Conservation (phyloP, 2,113 vertebrate species). For the Peromyscus polionotus region DNA sequence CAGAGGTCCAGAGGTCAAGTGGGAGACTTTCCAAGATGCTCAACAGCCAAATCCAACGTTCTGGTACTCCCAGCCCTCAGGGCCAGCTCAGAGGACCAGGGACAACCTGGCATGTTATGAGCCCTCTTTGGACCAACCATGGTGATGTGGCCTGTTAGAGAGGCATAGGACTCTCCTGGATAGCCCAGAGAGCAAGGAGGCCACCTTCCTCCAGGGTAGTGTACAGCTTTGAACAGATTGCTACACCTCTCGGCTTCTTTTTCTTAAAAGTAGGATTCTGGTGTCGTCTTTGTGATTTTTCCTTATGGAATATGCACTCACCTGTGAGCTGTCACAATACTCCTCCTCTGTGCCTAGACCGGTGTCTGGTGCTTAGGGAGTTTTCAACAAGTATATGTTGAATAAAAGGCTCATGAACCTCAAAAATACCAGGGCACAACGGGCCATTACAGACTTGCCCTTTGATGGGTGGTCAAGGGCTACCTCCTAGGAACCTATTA, state of each 20-base stretch:
- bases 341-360: background rate
- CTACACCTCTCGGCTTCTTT: constrained; percentile 6
- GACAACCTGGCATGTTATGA: background rate
- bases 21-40: constrained; percentile 77
- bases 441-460: constrained; percentile 2
- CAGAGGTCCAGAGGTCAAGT: constrained; percentile 80
- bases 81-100: background rate
- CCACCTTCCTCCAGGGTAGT: background rate
- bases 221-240: background rate
- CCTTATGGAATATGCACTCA: background rate
- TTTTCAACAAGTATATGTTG: background rate
- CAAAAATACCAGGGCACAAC: background rate
- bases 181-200: background rate
- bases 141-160: background rate
- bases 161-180: background rate
- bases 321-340: background rate
- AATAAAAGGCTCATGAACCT: constrained; percentile 6
- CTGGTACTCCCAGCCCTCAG: constrained; percentile 10
- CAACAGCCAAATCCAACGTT: constrained; percentile 27
- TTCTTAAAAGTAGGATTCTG: constrained; percentile 22
- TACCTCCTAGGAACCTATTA: background rate
- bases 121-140: background rate
- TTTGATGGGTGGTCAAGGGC: constrained; percentile 29
- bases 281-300: background rate
- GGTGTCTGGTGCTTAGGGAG: background rate